Percentiles rank a stretch among this genome's conserved stretches.
These are phyloP conservation scores for Borostomias antarcticus DNA, from an alignment of 2,797 vertebrate species.

Conservation along the genomic window DNA sequence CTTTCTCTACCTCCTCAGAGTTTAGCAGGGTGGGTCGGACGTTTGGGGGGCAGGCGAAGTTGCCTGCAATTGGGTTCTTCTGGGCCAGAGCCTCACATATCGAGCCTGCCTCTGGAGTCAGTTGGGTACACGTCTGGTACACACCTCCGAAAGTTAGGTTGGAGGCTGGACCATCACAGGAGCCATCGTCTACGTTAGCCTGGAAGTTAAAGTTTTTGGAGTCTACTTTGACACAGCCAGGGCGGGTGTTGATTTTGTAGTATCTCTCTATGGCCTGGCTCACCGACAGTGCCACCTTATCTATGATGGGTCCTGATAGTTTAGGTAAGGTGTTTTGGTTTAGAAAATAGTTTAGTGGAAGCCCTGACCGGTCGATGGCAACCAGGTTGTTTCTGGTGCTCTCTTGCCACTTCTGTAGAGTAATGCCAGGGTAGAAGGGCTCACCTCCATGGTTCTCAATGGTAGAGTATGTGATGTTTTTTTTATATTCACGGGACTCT, in stretches of 20 bases:
- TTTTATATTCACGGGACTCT: conserved; percentile 72
- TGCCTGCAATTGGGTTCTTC: conserved; percentile 82
- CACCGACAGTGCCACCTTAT: conserved; percentile 72
- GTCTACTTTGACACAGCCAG: conserved; percentile 77
- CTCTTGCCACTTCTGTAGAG: conserved; percentile 88
- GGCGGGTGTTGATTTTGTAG: conserved; percentile 84
- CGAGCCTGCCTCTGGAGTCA: conserved; percentile 42
- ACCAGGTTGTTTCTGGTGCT: conserved; percentile 85
- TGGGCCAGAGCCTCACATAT: conserved; percentile 79
- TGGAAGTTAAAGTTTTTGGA: conserved; percentile 90
- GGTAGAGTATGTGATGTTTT: conserved; percentile 82
- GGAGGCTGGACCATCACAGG: conserved; percentile 77
- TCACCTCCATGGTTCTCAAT: conserved; percentile 80
- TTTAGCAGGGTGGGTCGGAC: conserved; percentile 73
- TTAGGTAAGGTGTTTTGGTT: conserved; percentile 75
- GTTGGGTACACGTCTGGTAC: conserved; percentile 77
- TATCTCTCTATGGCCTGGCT: conserved; percentile 77
- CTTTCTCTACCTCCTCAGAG: conserved; percentile 76
- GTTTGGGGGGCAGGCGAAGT: conserved; percentile 73
- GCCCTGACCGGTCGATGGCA: conserved; percentile 83
- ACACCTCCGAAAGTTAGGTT: conserved; percentile 89
- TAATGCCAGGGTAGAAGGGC: conserved; percentile 89
- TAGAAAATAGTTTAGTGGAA: conserved; percentile 82
- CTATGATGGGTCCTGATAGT: conserved; percentile 79
- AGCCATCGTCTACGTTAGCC: conserved; percentile 84